Evolutionary conservation across 2,888 invertebrate genomes (phyloP).

Genomic region (Ectobius pallidus): DNA sequence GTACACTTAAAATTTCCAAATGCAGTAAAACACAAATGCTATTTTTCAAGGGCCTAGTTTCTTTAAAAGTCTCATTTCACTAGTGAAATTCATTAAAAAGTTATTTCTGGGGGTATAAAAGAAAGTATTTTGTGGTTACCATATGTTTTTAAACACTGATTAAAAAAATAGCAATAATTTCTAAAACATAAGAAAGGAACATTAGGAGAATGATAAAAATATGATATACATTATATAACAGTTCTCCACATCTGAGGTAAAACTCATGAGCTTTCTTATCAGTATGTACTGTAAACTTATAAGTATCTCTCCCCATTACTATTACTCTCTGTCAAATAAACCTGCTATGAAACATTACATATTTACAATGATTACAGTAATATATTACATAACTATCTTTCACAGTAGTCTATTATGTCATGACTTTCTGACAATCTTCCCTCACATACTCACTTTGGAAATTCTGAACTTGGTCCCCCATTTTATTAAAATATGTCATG

Average conservation of each 20-base stretch:
- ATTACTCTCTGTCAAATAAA: no score
- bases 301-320: no score
- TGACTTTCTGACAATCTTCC: constrained; percentile 4
- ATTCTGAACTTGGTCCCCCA: background rate
- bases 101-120: background rate
- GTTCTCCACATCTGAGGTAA: no score
- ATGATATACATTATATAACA: no score
- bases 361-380: constrained; percentile 19
- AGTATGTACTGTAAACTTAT: no score
- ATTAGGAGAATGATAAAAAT: no score
- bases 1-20: background rate
- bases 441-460: no score
- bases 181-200: no score
- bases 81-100: background rate
- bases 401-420: background rate
- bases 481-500: background rate
- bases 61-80: background rate
- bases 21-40: background rate
- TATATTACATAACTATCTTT: background rate
- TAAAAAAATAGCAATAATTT: no score
- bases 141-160: no score
- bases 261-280: no score
- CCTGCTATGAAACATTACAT: constrained; percentile 16
- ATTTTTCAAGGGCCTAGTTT: background rate
- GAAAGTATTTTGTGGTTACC: no score